A percentile compares a stretch with the other conserved stretches of the same genome.
Evolutionary conservation across 2,113 vertebrate species (phyloP).

Genomic region (Carlito syrichta): DNA sequence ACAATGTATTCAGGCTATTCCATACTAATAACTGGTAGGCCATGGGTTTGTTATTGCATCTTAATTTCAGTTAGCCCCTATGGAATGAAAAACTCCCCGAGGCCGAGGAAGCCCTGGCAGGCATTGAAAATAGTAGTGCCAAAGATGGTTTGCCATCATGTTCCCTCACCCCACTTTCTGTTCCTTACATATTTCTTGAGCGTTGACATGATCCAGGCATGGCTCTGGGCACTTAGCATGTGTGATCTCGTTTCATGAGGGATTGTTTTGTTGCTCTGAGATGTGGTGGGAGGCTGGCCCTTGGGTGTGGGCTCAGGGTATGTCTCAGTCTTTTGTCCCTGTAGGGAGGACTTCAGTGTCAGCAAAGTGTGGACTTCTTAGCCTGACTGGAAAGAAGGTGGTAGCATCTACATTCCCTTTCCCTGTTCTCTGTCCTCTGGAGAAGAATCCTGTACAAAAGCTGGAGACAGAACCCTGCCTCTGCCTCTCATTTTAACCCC

Average conservation of each 20-base stretch:
- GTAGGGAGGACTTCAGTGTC: background rate
- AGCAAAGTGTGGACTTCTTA: background rate
- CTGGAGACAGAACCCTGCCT: background rate
- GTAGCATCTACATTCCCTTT: background rate
- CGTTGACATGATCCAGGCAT: background rate
- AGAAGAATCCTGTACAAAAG: background rate
- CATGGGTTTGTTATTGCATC: background rate
- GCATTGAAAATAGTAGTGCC: background rate
- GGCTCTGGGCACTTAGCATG: background rate
- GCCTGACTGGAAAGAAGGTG: background rate
- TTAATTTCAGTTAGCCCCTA: background rate
- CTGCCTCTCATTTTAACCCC: background rate
- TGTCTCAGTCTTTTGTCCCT: background rate
- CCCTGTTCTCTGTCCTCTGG: background rate
- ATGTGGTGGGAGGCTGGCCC: background rate
- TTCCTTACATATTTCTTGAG: background rate
- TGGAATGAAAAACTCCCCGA: background rate
- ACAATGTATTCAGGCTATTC: background rate
- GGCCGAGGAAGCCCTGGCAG: background rate
- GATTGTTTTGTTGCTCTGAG: background rate
- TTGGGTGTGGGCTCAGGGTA: background rate
- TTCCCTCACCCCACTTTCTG: background rate
- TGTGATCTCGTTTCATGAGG: background rate
- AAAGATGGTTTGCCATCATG: background rate
- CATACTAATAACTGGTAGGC: background rate